A percentile compares a stretch with the other conserved stretches of the same genome.
These are phyloP conservation scores for Pipra filicauda DNA, from an alignment of 2,113 vertebrate species.

Conservation along the genomic window DNA sequence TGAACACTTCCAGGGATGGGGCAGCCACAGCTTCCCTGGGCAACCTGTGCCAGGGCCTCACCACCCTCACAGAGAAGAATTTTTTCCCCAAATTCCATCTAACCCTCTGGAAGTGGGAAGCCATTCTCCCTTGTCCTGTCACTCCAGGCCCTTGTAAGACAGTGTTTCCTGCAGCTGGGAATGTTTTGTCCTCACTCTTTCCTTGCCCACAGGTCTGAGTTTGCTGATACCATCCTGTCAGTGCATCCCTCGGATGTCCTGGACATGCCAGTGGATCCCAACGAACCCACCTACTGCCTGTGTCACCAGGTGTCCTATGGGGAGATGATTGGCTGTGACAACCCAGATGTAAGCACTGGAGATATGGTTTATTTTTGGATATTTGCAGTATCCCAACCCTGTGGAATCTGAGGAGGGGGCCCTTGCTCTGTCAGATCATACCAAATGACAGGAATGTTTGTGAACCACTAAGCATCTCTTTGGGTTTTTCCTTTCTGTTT, in stretches of 20 bases:
- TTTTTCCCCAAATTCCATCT: background rate
- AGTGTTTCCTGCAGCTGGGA: background rate
- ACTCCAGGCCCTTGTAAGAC: background rate
- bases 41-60: background rate
- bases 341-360: conserved; percentile 85
- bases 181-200: background rate
- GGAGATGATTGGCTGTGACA: conserved; percentile 99
- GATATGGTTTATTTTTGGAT: background rate
- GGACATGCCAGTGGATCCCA: conserved; percentile 98
- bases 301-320: conserved; percentile 98
- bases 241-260: conserved; percentile 96
- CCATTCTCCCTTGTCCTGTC: background rate
- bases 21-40: background rate
- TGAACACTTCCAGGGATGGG: background rate
- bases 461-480: background rate
- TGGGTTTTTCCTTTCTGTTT: background rate
- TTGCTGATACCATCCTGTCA: conserved; percentile 86
- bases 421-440: background rate
- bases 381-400: background rate
- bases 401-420: accelerated
- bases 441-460: accelerated
- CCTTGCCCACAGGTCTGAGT: conserved; percentile 77
- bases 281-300: conserved; percentile 95
- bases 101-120: background rate
- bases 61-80: background rate